Percentiles rank a stretch among this genome's conserved stretches.
Conservation (phyloP, 1,140 invertebrate genomes). For the Heliconius eleuchia region DNA sequence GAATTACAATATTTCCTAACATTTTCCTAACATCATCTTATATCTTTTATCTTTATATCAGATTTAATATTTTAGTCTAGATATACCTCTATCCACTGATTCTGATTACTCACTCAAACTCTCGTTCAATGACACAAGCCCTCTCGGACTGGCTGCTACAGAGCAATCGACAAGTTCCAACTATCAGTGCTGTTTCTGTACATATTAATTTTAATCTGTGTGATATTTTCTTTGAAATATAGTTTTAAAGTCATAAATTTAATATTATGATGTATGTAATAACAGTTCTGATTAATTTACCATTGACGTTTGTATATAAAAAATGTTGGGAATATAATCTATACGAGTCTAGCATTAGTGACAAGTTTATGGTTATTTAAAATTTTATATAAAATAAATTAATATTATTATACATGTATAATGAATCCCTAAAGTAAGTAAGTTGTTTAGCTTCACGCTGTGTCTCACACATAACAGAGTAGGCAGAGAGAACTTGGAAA, state of each 20-base stretch:
- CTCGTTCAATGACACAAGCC: conserved; percentile 61
- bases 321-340: too few relatives aligned
- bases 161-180: conserved; percentile 67
- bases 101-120: not conserved
- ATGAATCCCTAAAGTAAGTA: too few relatives aligned
- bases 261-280: not conserved
- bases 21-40: not conserved
- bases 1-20: too few relatives aligned
- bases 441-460: too few relatives aligned
- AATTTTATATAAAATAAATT: too few relatives aligned
- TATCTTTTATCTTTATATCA: not conserved
- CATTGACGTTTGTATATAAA: too few relatives aligned
- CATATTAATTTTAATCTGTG: conserved; percentile 34
- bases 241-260: not conserved
- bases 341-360: too few relatives aligned
- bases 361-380: too few relatives aligned
- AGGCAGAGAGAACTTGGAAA: too few relatives aligned
- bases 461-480: too few relatives aligned
- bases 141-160: conserved; percentile 55
- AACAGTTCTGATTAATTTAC: too few relatives aligned
- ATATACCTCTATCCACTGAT: not conserved
- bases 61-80: conserved; percentile 1
- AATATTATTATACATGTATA: too few relatives aligned
- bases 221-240: not conserved
- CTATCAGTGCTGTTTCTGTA: conserved; percentile 65